These are phyloP conservation scores for Rhyacichthys aspro DNA, from an alignment of 2,797 vertebrate genomes.

Conservation along the genomic window DNA sequence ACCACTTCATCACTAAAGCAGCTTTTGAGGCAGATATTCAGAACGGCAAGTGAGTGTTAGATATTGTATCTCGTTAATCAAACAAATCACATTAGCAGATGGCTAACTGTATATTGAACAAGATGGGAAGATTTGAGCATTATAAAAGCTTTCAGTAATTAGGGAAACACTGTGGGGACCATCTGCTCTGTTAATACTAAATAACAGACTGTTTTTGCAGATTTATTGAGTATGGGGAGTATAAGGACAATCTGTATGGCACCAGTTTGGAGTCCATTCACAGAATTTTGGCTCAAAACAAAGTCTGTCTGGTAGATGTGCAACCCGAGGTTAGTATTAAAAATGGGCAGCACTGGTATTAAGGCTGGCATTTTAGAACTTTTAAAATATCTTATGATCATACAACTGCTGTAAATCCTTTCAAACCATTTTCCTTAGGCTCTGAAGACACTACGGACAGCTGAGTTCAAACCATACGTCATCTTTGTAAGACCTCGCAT, in stretches of 20 bases:
- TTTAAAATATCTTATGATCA: too few relatives aligned
- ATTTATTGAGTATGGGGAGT: slow-evolving; percentile 93
- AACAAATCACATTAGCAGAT: background rate
- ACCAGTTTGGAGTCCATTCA: slow-evolving; percentile 92
- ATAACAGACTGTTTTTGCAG: slow-evolving; percentile 64
- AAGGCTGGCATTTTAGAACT: background rate
- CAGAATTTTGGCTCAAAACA: slow-evolving; percentile 86
- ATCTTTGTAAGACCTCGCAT: slow-evolving; percentile 88
- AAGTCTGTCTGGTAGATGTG: slow-evolving; percentile 92
- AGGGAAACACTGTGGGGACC: background rate
- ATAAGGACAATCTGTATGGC: slow-evolving; percentile 93
- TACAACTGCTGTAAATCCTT: too few relatives aligned
- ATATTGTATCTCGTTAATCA: background rate
- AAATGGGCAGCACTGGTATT: background rate
- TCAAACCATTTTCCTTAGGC: slow-evolving; percentile 72
- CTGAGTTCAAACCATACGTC: slow-evolving; percentile 91
- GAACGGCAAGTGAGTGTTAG: slow-evolving; percentile 84
- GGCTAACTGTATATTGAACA: background rate
- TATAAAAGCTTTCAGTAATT: background rate
- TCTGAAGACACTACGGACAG: slow-evolving; percentile 84
- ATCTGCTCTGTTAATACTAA: background rate
- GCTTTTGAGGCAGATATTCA: slow-evolving; percentile 90
- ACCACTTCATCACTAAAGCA: slow-evolving; percentile 92
- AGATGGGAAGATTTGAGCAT: background rate
- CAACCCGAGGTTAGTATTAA: slow-evolving; percentile 88